Evolutionary conservation across 2,888 invertebrate species (phyloP), one percentile per base, ranked within the genome.

Genomic region (Elgonia sp.): DNA sequence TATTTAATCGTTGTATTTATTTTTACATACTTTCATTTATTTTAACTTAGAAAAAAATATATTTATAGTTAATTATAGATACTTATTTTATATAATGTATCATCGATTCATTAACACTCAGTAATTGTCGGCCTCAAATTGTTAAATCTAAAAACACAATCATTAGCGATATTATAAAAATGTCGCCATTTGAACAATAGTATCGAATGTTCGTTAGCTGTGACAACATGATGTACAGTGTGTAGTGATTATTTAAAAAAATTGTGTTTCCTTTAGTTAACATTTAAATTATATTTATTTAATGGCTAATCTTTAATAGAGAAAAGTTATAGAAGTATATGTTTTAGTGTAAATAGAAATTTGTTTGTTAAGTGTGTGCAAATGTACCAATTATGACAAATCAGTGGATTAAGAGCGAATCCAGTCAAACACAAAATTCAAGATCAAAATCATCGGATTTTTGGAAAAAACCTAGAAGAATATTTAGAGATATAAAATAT

Each of bases 381-480:
- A 5, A 20, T 0, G 12, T 12, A 21, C 7, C 37, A 70, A 70
- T 10, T 10, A 72, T 72, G 72, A 72, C 55, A 39, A 18, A 29
- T 50, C 37, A 53, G n/a, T 55, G 42, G 14, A 7, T 18, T 9
- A 9, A 18, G n/a, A 46, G 55, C 39, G 37, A 55, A 3, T 16
- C 21, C 12, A 37, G 21, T 37, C 5, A 37, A 10, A 55, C 37
- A 9, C 55, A 39, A 10, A n/a, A 42, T 55, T 18, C 39, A 0
- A 55, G 40, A 55, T 18, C 18, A 9, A 72, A 72, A 18, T 55
- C 55, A 9, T 55, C 12, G 40, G 39, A 55, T 18, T 16, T 72
- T 3, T 72, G 72, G 72, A 72, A 40, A 72, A 39, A 72, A 16
- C 55, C 72, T 8, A 72, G 55, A 55, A 37, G 14, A n/a, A 12